Percentiles rank a stretch among this genome's conserved stretches.
phyloP scores from a whole-genome alignment of 2,113 vertebrate species.

The Bolborhynchus lineola region DNA sequence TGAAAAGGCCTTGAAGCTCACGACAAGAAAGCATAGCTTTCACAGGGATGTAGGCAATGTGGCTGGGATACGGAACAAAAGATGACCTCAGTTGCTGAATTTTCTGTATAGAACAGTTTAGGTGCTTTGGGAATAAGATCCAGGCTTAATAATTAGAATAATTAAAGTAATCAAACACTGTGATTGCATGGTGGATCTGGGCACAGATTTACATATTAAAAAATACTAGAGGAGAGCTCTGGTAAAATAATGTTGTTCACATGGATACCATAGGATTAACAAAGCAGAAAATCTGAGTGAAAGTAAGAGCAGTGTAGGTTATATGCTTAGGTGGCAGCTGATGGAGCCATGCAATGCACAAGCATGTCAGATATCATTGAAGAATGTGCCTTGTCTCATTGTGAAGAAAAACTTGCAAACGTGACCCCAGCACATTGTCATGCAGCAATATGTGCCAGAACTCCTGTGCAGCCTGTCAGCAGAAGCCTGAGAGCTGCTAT shows the following conservation, averaged over 20 bases:
- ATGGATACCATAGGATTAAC: background rate
- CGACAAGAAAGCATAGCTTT: background rate
- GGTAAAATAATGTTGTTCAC: background rate
- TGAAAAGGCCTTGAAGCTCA: slow-evolving; percentile 15
- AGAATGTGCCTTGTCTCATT: background rate
- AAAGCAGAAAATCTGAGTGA: background rate
- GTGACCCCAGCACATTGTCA: background rate
- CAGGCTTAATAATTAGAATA: background rate
- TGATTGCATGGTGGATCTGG: background rate
- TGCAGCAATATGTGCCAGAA: background rate
- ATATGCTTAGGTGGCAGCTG: background rate
- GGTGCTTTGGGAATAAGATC: background rate
- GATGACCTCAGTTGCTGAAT: background rate
- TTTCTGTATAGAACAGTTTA: background rate
- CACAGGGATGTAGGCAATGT: background rate
- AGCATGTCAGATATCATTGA: background rate
- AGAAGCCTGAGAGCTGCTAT: background rate
- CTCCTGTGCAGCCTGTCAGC: background rate
- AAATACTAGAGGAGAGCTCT: background rate
- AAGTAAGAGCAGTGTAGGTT: background rate
- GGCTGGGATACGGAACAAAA: background rate
- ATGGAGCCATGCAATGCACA: background rate
- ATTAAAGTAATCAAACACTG: background rate
- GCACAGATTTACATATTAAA: background rate
- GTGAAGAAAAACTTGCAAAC: background rate